These are phyloP conservation scores for Leptinotarsa peninsularis DNA, from an alignment of 2,888 invertebrate genomes.

Conservation along the genomic window DNA sequence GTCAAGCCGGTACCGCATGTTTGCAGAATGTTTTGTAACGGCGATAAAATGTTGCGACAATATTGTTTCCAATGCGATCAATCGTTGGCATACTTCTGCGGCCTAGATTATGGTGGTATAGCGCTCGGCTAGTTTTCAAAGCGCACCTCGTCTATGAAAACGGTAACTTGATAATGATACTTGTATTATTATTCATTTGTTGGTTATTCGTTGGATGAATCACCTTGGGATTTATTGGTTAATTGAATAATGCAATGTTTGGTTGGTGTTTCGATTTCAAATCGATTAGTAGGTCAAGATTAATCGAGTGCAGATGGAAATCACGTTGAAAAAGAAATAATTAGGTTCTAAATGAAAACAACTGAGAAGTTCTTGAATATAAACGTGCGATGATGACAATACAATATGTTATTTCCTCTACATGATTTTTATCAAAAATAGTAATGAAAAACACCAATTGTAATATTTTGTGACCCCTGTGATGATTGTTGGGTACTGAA, in stretches of 20 bases:
- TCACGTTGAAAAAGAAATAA: background rate
- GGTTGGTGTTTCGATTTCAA: background rate
- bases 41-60: conserved; percentile 26
- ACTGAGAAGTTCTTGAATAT: no score
- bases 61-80: conserved; percentile 20
- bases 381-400: no score
- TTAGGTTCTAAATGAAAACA: no score
- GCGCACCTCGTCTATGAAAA: background rate
- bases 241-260: conserved; percentile 4
- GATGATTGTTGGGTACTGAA: no score
- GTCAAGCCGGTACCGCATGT: conserved; percentile 10
- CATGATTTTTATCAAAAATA: no score
- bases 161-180: conserved; percentile 2
- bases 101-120: background rate
- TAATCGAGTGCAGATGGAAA: background rate
- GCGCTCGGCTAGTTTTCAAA: background rate
- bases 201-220: conserved; percentile 9
- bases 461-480: no score
- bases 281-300: background rate
- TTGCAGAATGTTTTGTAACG: conserved; percentile 25
- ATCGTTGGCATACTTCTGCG: conserved; percentile 21
- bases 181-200: conserved; percentile 1
- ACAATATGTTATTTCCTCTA: no score
- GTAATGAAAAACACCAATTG: no score
- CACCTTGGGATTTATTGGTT: conserved; percentile 13